Evolutionary conservation across 2,888 invertebrate genomes (phyloP).

Genomic region (Limnephilus marmoratus): DNA sequence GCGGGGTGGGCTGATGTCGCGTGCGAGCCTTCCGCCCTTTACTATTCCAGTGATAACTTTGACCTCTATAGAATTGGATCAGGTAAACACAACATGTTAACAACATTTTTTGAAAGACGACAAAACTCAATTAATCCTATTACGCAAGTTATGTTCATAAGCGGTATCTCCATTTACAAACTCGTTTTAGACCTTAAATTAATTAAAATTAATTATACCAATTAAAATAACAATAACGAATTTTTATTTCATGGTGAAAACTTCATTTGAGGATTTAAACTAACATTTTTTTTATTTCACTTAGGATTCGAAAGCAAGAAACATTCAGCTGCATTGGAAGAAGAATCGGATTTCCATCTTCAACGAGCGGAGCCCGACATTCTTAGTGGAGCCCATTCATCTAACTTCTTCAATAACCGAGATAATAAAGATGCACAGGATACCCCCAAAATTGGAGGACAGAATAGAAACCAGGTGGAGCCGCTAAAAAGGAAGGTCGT

Average conservation of each 20-base stretch:
- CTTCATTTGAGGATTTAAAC: not conserved
- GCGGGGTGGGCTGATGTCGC: slow-evolving; percentile 95
- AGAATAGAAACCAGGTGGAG: slow-evolving; percentile 70
- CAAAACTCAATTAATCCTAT: no score
- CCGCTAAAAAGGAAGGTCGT: slow-evolving; percentile 72
- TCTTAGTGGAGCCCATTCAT: slow-evolving; percentile 84
- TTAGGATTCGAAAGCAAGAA: slow-evolving; percentile 83
- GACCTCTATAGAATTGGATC: slow-evolving; percentile 90
- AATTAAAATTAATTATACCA: no score
- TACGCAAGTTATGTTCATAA: no score
- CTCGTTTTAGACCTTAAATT: no score
- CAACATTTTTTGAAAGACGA: no score
- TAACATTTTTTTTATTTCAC: not conserved
- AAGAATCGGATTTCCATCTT: slow-evolving; percentile 84
- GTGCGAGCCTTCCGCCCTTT: slow-evolving; percentile 88
- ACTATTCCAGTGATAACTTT: slow-evolving; percentile 89
- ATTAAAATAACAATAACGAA: no score
- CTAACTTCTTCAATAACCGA: slow-evolving; percentile 85
- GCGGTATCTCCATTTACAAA: no score
- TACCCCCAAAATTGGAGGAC: slow-evolving; percentile 72
- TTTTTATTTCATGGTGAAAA: not conserved
- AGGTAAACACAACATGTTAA: slow-evolving; percentile 72
- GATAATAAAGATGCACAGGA: slow-evolving; percentile 79
- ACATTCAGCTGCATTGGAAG: slow-evolving; percentile 78
- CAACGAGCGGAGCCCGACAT: slow-evolving; percentile 85